phyloP scores from a whole-genome alignment of 2,888 invertebrate genomes.

The Physocephala rufipes region DNA sequence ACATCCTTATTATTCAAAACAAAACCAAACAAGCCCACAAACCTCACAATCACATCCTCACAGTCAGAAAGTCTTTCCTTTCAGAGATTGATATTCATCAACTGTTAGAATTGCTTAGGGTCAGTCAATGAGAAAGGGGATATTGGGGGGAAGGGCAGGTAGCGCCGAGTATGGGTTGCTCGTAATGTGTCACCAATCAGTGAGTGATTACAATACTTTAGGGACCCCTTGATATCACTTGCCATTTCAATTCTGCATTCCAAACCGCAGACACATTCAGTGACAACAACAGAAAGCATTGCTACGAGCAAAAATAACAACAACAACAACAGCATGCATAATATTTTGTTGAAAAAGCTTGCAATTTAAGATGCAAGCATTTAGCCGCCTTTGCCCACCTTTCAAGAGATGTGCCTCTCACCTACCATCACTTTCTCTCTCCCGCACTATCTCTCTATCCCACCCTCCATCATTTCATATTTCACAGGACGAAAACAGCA shows the following conservation, averaged over 20 bases:
- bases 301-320: constrained; percentile 16
- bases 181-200: not conserved
- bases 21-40: constrained; percentile 1
- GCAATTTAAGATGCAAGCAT: constrained; percentile 12
- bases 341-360: constrained; percentile 14
- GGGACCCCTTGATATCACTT: constrained; percentile 25
- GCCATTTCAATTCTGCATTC: constrained; percentile 23
- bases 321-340: constrained; percentile 19
- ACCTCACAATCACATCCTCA: not conserved
- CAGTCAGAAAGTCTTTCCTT: not conserved
- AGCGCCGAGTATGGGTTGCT: not conserved
- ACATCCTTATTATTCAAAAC: constrained; percentile 17
- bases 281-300: constrained; percentile 21
- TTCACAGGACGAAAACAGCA: constrained; percentile 36
- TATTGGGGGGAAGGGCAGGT: not conserved
- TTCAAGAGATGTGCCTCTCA: not conserved
- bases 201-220: not conserved
- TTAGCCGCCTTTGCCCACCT: not conserved
- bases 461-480: not conserved
- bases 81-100: constrained; percentile 32
- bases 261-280: constrained; percentile 35
- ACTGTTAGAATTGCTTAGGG: constrained; percentile 5
- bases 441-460: not conserved
- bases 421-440: not conserved
- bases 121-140: not conserved